These are phyloP conservation scores for Panthera tigris DNA, from an alignment of 2,113 vertebrate species.

Conservation along the genomic window DNA sequence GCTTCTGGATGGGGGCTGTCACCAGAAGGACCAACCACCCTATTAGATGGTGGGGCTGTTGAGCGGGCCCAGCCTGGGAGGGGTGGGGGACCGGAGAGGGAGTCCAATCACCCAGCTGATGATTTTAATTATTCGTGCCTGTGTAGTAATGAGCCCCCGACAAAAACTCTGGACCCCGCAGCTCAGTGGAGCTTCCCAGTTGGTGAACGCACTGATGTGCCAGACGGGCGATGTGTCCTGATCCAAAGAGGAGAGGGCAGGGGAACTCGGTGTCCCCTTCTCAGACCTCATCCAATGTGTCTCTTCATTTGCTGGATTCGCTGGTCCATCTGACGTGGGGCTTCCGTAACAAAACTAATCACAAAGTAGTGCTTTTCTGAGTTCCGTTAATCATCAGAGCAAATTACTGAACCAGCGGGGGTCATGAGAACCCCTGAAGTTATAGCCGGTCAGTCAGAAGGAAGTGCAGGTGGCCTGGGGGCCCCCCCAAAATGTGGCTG, in stretches of 20 bases:
- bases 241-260: background rate
- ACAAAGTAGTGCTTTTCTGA: background rate
- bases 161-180: background rate
- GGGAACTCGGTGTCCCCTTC: background rate
- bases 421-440: background rate
- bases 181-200: background rate
- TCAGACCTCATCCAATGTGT: fast-evolving
- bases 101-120: background rate
- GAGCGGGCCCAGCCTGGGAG: background rate
- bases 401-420: background rate
- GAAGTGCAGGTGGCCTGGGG: no score
- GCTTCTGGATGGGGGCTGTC: background rate
- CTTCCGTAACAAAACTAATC: background rate
- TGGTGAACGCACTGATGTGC: background rate
- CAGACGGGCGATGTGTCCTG: background rate
- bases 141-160: fast-evolving
- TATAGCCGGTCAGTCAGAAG: background rate
- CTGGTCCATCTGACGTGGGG: background rate
- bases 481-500: background rate
- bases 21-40: background rate
- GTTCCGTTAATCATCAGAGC: background rate
- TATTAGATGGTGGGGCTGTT: background rate
- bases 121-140: background rate
- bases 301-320: background rate
- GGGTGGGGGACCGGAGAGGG: background rate